Percentiles rank a stretch among this genome's conserved stretches.
Evolutionary conservation across 2,113 vertebrate genomes (phyloP).

Genomic region (Pedetes capensis): DNA sequence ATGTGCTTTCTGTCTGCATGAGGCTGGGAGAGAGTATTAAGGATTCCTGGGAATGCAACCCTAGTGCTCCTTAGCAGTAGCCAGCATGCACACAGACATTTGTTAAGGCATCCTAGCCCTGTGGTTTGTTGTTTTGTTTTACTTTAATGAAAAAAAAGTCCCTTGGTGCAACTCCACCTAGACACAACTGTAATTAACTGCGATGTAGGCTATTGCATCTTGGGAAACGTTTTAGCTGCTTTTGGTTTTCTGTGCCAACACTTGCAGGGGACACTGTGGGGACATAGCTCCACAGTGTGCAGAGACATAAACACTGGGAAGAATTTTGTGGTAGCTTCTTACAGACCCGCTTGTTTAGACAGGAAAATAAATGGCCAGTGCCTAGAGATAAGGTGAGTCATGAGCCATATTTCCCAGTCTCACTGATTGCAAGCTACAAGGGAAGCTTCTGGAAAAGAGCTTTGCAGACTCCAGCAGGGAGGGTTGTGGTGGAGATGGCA

Average conservation of each 20-base stretch:
- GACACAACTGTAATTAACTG: conserved; percentile 77
- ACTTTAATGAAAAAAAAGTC: conserved; percentile 80
- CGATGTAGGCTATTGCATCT: conserved; percentile 36
- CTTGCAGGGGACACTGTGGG: background rate
- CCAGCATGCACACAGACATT: conserved; percentile 12
- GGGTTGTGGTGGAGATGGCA: background rate
- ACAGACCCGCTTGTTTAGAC: conserved; percentile 55
- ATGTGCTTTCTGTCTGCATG: conserved; percentile 47
- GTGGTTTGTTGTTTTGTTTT: conserved; percentile 6
- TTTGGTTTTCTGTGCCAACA: conserved; percentile 13
- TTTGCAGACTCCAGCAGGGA: background rate
- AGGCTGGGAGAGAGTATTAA: conserved; percentile 20
- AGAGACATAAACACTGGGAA: conserved; percentile 40
- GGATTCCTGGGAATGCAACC: conserved; percentile 4
- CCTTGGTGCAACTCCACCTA: conserved; percentile 59
- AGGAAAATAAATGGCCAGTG: conserved; percentile 42
- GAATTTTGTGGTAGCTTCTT: conserved; percentile 36
- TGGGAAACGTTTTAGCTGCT: background rate
- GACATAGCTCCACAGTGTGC: background rate
- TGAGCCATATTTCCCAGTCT: conserved; percentile 50
- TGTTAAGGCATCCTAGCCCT: conserved; percentile 62
- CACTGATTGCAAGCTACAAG: conserved; percentile 29
- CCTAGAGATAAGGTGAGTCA: conserved; percentile 47
- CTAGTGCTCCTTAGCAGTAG: background rate
- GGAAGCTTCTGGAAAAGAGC: conserved; percentile 46